phyloP scores from a whole-genome alignment of 1,140 invertebrate species.

The Drosophila burlai region DNA sequence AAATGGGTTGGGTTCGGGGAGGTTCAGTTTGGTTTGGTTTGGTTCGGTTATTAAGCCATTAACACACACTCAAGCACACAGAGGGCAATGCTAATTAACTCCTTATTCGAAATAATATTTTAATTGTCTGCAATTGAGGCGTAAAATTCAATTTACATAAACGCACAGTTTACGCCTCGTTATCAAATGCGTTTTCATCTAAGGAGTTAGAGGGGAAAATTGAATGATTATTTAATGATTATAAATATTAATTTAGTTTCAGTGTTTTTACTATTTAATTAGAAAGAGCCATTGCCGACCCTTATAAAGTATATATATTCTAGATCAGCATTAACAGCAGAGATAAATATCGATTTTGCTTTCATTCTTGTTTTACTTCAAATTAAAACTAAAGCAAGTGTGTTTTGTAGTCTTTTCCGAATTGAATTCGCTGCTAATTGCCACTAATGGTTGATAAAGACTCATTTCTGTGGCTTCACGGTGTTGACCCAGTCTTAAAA shows the following conservation, averaged over 20 bases:
- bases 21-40: slow-evolving; percentile 1
- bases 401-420: background rate
- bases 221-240: background rate
- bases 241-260: background rate
- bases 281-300: background rate
- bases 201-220: too few species aligned
- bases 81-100: slow-evolving; percentile 46
- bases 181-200: slow-evolving; percentile 6
- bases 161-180: background rate
- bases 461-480: slow-evolving; percentile 9
- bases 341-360: background rate
- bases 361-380: background rate
- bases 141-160: slow-evolving; percentile 32
- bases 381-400: background rate
- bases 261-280: background rate
- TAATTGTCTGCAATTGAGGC: slow-evolving; percentile 50
- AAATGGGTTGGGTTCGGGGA: slow-evolving; percentile 27
- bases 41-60: slow-evolving; percentile 40
- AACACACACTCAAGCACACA: slow-evolving; percentile 3
- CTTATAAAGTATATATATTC: too few species aligned
- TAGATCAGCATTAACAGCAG: too few species aligned
- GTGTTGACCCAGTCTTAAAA: slow-evolving; percentile 8
- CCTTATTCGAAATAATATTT: slow-evolving; percentile 34
- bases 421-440: background rate
- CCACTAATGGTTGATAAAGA: slow-evolving; percentile 2